Evolutionary conservation across 2,113 vertebrate genomes (phyloP).

Genomic region (Hippocampus guttulatus): DNA sequence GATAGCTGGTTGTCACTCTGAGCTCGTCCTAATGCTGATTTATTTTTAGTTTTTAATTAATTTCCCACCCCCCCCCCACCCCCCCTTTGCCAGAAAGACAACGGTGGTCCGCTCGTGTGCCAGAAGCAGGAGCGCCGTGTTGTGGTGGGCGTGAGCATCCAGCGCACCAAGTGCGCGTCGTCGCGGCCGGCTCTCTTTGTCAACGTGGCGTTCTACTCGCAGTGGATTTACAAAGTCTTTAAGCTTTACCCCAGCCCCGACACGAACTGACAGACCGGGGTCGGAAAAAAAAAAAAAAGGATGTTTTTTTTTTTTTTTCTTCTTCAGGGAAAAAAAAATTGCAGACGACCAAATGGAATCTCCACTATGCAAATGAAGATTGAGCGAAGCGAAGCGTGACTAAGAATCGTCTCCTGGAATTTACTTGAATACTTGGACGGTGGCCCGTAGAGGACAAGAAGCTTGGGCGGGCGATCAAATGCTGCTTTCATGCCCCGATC

Average conservation of each 20-base stretch:
- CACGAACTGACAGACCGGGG: slow-evolving; percentile 48
- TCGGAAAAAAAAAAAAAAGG: neutral
- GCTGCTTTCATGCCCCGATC: slow-evolving; percentile 23
- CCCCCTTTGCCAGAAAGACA: slow-evolving; percentile 78
- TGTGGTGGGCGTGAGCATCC: slow-evolving; percentile 88
- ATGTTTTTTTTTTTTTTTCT: neutral
- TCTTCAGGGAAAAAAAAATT: slow-evolving; percentile 4
- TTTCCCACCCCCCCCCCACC: no score
- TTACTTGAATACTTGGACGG: slow-evolving; percentile 67
- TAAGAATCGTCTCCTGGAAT: slow-evolving; percentile 68
- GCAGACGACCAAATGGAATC: neutral
- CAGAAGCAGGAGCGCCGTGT: slow-evolving; percentile 86
- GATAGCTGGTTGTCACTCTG: no score
- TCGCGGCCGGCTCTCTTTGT: slow-evolving; percentile 88
- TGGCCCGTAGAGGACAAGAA: neutral
- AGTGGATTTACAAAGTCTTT: slow-evolving; percentile 94
- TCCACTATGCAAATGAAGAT: neutral
- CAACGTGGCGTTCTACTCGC: slow-evolving; percentile 88
- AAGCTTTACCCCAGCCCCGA: slow-evolving; percentile 66
- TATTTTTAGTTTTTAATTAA: no score
- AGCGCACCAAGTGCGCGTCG: slow-evolving; percentile 87
- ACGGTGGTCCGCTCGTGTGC: slow-evolving; percentile 91
- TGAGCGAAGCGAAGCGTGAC: slow-evolving; percentile 21
- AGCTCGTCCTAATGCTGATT: no score
- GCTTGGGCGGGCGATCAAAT: neutral